Base-by-base conservation (phyloP, 2,888 invertebrate genomes). In the Orthonevra nobilis region DNA sequence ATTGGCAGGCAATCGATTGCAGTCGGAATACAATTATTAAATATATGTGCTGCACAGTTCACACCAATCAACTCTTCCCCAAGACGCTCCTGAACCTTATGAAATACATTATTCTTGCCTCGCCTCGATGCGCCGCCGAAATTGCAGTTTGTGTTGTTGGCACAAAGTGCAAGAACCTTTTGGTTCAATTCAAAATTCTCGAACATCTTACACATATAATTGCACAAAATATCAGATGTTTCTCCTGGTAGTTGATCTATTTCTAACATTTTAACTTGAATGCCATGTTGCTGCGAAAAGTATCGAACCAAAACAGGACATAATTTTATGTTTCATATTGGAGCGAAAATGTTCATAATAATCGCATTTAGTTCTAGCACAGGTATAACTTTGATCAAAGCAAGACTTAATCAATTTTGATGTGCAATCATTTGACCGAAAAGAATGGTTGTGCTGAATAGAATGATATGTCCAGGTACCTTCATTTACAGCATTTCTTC, bases 241-340 rank as follows among this genome's bases (percentile, higher is more conserved):
- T 23, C 23, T 23, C 3, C 3, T 23, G 23, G 5, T 4, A 4
- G 23, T 20, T 70, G 48, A 14, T 70, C 20, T 9, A 60, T 50
- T 26, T 73, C 70, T 26, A 70, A 61, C 48, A 73, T 74, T 63
- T 69, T 69, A 32, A 79, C 42, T 14, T 52, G 42, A 28, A 77
- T 28, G 23, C 72, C 77, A 36, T 81, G 30, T 20, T 58, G 38
- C 10, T 75, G 81, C 48, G 73, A 20, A 63, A 81, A 81, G 30
- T 81, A 81, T 61, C 73, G 50, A 4, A 50, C 69, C 36, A 81
- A 68, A 40, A 81, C 36, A 26, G 81, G 75, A n/a, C 69, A 81
- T 15, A 77, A 30, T 50, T 81, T 75, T 26, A 70, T 66, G 52
- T 54, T 69, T 6, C 64, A n/a, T n/a, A n/a, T n/a, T n/a, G 81